A percentile compares a stretch with the other conserved stretches of the same genome.
Evolutionary conservation across 2,888 invertebrate genomes (phyloP).

Genomic region (Neria commutata): DNA sequence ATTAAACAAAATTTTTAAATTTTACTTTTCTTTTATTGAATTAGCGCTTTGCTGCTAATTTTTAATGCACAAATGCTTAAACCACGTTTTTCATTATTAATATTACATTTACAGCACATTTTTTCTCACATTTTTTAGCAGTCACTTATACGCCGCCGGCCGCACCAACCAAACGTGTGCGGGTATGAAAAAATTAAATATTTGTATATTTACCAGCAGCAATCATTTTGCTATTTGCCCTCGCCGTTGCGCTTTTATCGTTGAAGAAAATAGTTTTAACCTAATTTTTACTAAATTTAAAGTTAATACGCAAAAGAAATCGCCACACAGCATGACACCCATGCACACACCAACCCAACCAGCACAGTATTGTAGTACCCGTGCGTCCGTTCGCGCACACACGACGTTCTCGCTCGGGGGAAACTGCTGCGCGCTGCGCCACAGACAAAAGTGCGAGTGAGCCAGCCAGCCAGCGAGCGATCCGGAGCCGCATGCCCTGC

Average conservation of each 20-base stretch:
- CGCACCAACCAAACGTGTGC: too few relatives aligned
- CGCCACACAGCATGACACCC: slow-evolving; percentile 32
- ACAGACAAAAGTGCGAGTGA: slow-evolving; percentile 24
- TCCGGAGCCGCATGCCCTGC: too few relatives aligned
- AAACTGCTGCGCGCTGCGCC: slow-evolving; percentile 41
- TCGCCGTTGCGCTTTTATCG: slow-evolving; percentile 28
- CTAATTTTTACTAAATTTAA: slow-evolving; percentile 42
- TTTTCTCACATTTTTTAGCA: too few relatives aligned
- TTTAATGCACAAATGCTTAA: not conserved
- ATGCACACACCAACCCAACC: slow-evolving; percentile 1
- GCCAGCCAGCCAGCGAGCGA: slow-evolving; percentile 1
- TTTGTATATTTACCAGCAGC: slow-evolving; percentile 46
- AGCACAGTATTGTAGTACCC: not conserved
- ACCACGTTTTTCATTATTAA: too few relatives aligned
- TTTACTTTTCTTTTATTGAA: too few relatives aligned
- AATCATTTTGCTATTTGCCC: slow-evolving; percentile 45
- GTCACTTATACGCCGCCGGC: too few relatives aligned
- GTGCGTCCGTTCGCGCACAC: too few relatives aligned
- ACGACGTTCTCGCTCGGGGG: too few relatives aligned
- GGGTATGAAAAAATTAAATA: too few relatives aligned
- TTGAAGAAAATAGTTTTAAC: slow-evolving; percentile 34
- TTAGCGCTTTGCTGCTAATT: not conserved
- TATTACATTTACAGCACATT: too few relatives aligned
- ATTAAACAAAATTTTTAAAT: too few relatives aligned
- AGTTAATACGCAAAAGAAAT: slow-evolving; percentile 47